These are phyloP conservation scores for Planococcus citri DNA, from an alignment of 1,140 invertebrate genomes.

Conservation along the genomic window DNA sequence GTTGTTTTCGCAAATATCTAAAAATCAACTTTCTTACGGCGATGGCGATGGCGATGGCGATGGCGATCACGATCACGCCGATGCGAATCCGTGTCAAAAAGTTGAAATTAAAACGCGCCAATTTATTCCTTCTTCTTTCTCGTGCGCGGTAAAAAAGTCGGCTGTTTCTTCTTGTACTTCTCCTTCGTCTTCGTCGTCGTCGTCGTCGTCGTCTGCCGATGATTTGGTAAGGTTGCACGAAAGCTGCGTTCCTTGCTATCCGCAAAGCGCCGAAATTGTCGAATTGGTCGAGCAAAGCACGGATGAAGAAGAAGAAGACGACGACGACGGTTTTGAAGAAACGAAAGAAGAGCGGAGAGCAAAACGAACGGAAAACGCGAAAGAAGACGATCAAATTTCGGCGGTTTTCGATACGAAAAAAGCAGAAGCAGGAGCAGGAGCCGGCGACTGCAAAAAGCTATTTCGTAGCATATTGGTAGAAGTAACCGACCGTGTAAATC, in stretches of 20 bases:
- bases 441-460: neutral
- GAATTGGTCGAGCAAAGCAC: slow-evolving; percentile 38
- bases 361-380: neutral
- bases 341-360: neutral
- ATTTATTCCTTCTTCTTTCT: too few species aligned
- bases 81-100: too few species aligned
- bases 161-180: too few species aligned
- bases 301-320: neutral
- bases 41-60: too few species aligned
- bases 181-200: too few species aligned
- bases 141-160: too few species aligned
- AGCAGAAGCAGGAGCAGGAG: neutral
- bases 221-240: neutral
- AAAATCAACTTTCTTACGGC: slow-evolving; percentile 30
- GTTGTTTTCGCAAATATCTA: slow-evolving; percentile 54
- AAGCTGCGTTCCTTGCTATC: slow-evolving; percentile 26
- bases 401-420: neutral
- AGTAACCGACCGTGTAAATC: slow-evolving; percentile 30
- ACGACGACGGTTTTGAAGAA: neutral
- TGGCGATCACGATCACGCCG: too few species aligned
- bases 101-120: too few species aligned
- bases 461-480: slow-evolving; percentile 26
- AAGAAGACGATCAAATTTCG: neutral
- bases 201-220: neutral
- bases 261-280: slow-evolving; percentile 38